A percentile compares a stretch with the other conserved stretches of the same genome.
Conservation (phyloP, 2,113 vertebrate genomes). For the Corythoichthys intestinalis region DNA sequence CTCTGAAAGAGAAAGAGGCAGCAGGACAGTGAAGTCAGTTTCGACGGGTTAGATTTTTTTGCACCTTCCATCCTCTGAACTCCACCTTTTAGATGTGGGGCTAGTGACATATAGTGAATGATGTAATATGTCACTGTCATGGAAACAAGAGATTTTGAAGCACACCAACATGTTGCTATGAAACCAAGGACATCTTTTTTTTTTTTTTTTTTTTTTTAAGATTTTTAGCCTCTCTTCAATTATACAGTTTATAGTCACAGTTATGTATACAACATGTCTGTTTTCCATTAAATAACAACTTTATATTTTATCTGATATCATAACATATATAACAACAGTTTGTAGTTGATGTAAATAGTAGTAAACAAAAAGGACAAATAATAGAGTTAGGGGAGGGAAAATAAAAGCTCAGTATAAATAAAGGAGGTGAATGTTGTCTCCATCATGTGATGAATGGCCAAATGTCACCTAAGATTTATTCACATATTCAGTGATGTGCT, state of each 20-base stretch:
- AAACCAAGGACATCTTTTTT: not conserved
- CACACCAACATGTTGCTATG: conserved; percentile 2
- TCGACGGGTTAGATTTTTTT: conserved; percentile 13
- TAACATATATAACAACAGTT: not conserved
- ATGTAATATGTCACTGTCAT: conserved; percentile 20
- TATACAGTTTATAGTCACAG: not conserved
- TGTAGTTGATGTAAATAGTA: not conserved
- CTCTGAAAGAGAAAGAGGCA: conserved; percentile 53
- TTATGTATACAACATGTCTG: not conserved
- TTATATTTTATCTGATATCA: no score
- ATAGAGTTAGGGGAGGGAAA: conserved; percentile 5
- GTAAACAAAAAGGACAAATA: conserved; percentile 11
- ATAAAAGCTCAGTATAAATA: conserved; percentile 29
- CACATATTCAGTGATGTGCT: conserved; percentile 42
- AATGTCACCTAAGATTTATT: conserved; percentile 38
- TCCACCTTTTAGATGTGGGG: conserved; percentile 2
- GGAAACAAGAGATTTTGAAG: conserved; percentile 7
- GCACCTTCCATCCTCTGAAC: conserved; percentile 2
- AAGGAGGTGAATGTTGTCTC: conserved; percentile 20
- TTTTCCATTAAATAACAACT: no score
- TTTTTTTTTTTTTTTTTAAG: not conserved
- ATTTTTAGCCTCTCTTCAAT: not conserved
- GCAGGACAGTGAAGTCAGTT: conserved; percentile 31
- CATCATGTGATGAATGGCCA: conserved; percentile 14
- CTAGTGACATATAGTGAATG: conserved; percentile 5